Evolutionary conservation across 2,113 vertebrate species (phyloP).

Genomic region (Alectura lathami): DNA sequence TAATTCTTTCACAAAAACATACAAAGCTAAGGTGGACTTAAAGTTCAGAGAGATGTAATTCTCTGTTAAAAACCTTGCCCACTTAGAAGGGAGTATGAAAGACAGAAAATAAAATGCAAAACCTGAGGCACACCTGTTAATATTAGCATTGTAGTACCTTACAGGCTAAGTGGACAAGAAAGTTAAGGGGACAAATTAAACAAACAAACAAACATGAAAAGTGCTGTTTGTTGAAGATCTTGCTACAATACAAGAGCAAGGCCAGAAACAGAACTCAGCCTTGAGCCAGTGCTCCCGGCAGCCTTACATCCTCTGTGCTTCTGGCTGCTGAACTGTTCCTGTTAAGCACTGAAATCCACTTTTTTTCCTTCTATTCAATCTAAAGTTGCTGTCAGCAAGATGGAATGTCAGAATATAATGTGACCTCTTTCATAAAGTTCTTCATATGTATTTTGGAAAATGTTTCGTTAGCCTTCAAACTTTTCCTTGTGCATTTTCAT

Average conservation of each 20-base stretch:
- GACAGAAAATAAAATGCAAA: background rate
- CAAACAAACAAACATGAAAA: background rate
- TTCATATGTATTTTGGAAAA: background rate
- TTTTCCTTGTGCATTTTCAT: background rate
- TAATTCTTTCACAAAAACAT: background rate
- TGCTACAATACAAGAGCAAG: background rate
- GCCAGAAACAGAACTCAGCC: background rate
- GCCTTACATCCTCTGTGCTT: background rate
- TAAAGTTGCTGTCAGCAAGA: background rate
- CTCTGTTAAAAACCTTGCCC: background rate
- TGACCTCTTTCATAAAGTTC: background rate
- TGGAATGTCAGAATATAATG: background rate
- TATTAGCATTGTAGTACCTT: rapidly evolving
- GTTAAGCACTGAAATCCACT: background rate
- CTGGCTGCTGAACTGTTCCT: background rate
- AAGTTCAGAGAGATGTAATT: background rate
- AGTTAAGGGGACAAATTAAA: background rate
- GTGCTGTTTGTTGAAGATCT: background rate
- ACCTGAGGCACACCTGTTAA: background rate
- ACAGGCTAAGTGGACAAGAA: background rate
- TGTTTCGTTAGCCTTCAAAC: background rate
- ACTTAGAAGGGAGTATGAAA: background rate
- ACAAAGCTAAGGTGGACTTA: background rate
- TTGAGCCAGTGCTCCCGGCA: background rate
- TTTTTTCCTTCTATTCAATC: background rate